These are phyloP conservation scores for Gisinianus flammeolus DNA, from an alignment of 2,888 invertebrate genomes.

Conservation along the genomic window DNA sequence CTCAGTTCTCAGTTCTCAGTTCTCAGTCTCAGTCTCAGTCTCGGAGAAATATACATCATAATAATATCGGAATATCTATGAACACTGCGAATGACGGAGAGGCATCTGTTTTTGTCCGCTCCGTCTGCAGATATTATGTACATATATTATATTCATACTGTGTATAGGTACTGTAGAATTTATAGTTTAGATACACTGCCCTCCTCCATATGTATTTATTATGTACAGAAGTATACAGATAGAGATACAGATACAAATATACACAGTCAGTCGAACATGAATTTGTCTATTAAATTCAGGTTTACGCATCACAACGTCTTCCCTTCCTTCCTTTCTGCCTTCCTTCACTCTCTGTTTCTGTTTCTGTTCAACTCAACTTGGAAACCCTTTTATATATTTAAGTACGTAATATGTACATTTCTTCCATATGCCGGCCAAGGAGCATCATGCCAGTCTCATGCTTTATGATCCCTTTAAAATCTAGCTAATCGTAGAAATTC, in stretches of 20 bases:
- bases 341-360: background rate
- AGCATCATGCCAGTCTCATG: background rate
- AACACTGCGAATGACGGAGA: slow-evolving; percentile 6
- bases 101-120: slow-evolving; percentile 24
- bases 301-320: background rate
- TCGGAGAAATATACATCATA: slow-evolving; percentile 1
- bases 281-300: background rate
- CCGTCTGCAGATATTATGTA: background rate
- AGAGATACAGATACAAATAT: background rate
- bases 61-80: background rate
- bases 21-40: background rate
- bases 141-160: background rate
- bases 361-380: background rate
- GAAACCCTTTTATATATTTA: background rate
- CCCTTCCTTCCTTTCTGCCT: background rate
- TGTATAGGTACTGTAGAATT: background rate
- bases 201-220: too few species aligned
- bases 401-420: background rate
- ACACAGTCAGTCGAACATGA: background rate
- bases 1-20: background rate
- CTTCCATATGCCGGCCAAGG: background rate
- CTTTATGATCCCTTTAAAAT: slow-evolving; percentile 11
- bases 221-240: too few species aligned
- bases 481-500: slow-evolving; percentile 15
- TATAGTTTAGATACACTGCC: background rate